phyloP scores from a whole-genome alignment of 2,113 vertebrate species.

The Phainopepla nitens region DNA sequence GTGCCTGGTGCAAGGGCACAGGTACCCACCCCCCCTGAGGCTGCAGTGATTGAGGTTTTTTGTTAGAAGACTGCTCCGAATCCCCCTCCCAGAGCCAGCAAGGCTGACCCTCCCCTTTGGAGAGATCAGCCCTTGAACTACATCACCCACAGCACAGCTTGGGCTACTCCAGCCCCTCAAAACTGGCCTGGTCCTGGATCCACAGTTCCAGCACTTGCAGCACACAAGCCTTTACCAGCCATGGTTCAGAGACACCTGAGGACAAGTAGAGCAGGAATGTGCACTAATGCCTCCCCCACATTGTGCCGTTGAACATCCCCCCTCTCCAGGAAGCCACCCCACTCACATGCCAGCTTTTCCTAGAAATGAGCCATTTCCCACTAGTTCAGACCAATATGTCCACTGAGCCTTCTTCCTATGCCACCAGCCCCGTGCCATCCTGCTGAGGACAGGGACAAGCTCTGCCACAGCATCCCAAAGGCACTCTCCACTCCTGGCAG shows the following conservation, averaged over 20 bases:
- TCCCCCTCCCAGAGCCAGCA: neutral
- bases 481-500: neutral
- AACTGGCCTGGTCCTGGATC: neutral
- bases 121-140: neutral
- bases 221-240: neutral
- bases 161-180: neutral
- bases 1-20: neutral
- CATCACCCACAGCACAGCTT: neutral
- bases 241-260: neutral
- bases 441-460: neutral
- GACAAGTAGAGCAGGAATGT: neutral
- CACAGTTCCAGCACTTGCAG: neutral
- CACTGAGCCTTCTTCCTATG: rapidly evolving
- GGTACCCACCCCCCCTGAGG: neutral
- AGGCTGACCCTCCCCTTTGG: neutral
- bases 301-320: rapidly evolving
- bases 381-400: rapidly evolving
- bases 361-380: neutral
- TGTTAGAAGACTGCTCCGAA: rapidly evolving
- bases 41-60: neutral
- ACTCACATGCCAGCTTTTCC: neutral
- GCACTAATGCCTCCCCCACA: neutral
- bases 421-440: rapidly evolving
- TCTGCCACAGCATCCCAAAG: neutral
- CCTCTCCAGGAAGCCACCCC: neutral